Percentiles rank a stretch among this genome's conserved stretches.
These are phyloP conservation scores for Andrena bucephala DNA, from an alignment of 2,888 invertebrate genomes.

Conservation along the genomic window DNA sequence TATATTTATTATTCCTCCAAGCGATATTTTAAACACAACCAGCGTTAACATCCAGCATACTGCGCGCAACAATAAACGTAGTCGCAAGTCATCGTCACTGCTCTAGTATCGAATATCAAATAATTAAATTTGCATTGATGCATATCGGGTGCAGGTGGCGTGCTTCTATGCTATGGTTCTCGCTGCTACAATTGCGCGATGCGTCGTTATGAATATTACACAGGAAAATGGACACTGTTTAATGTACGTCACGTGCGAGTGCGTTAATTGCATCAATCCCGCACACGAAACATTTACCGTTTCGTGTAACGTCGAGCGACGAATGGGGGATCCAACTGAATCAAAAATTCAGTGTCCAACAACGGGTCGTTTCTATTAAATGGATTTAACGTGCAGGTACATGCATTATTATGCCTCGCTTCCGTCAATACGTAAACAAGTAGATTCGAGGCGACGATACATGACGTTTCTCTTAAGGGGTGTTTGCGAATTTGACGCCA, in stretches of 20 bases:
- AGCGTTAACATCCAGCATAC: neutral
- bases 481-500: too few species aligned
- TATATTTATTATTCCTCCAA: neutral
- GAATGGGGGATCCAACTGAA: neutral
- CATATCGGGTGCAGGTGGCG: neutral
- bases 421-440: neutral
- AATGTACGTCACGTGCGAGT: slow-evolving; percentile 14
- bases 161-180: neutral
- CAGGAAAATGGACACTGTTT: slow-evolving; percentile 14
- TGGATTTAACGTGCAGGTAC: neutral
- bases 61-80: neutral
- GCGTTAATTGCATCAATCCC: slow-evolving; percentile 23
- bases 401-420: neutral
- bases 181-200: slow-evolving; percentile 19
- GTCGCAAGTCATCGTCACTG: slow-evolving; percentile 1
- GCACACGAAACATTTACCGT: slow-evolving; percentile 14
- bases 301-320: neutral
- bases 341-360: slow-evolving; percentile 11
- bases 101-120: slow-evolving; percentile 14
- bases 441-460: too few species aligned
- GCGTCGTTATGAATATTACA: slow-evolving; percentile 8
- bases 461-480: too few species aligned
- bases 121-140: slow-evolving; percentile 10
- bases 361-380: neutral
- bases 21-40: neutral